Evolutionary conservation across 2,888 invertebrate species (phyloP).

Genomic region (Thelaira solivaga): DNA sequence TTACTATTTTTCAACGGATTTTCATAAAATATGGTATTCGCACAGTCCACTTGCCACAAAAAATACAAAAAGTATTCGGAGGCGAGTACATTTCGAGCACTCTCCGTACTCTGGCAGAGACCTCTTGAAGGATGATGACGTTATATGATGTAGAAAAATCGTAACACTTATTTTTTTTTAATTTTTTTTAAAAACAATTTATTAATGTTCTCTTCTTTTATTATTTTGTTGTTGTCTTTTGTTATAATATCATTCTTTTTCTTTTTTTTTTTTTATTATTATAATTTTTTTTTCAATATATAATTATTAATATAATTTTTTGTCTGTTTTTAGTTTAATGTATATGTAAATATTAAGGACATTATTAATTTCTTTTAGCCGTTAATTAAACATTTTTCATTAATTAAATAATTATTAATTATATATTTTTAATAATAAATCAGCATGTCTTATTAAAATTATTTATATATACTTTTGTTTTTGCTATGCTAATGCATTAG

Average conservation of each 20-base stretch:
- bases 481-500: constrained; percentile 73
- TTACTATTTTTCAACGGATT: too few relatives aligned
- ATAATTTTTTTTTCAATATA: constrained; percentile 63
- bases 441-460: constrained; percentile 68
- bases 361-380: constrained; percentile 73
- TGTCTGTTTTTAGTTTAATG: constrained; percentile 63
- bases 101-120: too few relatives aligned
- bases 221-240: constrained; percentile 48
- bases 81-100: too few relatives aligned
- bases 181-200: constrained; percentile 67
- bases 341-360: constrained; percentile 76
- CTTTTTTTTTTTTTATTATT: constrained; percentile 61
- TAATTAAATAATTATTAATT: constrained; percentile 72
- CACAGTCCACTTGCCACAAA: too few relatives aligned
- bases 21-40: too few relatives aligned
- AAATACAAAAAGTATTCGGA: too few relatives aligned
- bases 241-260: constrained; percentile 61
- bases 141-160: constrained; percentile 5
- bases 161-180: neutral
- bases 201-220: constrained; percentile 60
- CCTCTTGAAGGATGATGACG: too few relatives aligned
- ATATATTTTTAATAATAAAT: constrained; percentile 71
- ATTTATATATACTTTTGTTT: constrained; percentile 58
- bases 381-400: constrained; percentile 65
- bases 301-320: constrained; percentile 63